Conservation (phyloP, 2,113 vertebrate genomes). For the Cettia cetti region DNA sequence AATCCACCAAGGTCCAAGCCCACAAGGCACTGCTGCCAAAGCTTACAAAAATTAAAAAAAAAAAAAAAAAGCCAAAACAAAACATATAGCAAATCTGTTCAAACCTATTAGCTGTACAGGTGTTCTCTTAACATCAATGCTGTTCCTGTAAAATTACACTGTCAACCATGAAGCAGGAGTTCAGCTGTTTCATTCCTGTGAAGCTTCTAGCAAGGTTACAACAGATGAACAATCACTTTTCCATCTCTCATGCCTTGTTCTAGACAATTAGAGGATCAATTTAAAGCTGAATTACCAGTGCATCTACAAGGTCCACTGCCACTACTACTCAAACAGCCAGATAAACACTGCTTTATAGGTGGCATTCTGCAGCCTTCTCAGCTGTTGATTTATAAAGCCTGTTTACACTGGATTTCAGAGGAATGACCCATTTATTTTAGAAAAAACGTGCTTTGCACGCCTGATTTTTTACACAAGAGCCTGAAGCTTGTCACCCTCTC, state of each 20-base stretch:
- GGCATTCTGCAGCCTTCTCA: background rate
- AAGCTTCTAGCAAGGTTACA: background rate
- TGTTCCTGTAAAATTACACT: background rate
- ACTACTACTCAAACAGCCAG: background rate
- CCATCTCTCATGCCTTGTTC: background rate
- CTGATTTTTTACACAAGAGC: background rate
- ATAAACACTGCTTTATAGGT: background rate
- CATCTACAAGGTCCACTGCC: background rate
- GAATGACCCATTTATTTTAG: conserved; percentile 1
- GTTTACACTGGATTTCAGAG: background rate
- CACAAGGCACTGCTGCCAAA: background rate
- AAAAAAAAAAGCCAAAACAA: background rate
- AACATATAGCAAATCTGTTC: background rate
- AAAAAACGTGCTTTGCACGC: background rate
- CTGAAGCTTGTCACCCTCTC: background rate
- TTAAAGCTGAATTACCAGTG: background rate
- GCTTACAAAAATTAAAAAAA: background rate
- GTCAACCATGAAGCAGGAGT: background rate
- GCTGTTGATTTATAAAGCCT: background rate
- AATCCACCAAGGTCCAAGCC: background rate
- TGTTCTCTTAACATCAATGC: background rate
- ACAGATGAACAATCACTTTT: background rate
- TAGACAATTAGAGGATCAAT: background rate
- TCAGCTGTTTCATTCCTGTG: background rate
- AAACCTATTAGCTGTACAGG: background rate